phyloP scores from a whole-genome alignment of 2,888 invertebrate genomes.

The Argyresthia goedartella region DNA sequence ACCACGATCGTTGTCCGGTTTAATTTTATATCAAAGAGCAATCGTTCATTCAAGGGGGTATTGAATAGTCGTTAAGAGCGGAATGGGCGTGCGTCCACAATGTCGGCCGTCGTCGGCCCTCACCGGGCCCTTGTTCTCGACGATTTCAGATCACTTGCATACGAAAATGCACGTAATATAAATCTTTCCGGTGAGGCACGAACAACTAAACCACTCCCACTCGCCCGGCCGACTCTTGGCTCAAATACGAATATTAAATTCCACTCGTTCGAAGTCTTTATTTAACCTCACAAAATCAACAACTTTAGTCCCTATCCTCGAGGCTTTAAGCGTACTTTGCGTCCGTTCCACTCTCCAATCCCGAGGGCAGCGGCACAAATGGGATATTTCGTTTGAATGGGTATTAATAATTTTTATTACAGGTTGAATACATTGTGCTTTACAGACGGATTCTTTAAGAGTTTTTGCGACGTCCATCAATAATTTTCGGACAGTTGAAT shows the following conservation, averaged over 20 bases:
- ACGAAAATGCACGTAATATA: conserved; percentile 69
- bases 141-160: conserved; percentile 67
- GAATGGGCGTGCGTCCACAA: conserved; percentile 60
- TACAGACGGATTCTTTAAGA: conserved; percentile 36
- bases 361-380: conserved; percentile 22
- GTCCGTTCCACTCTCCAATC: conserved; percentile 12
- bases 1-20: conserved; percentile 46
- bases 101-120: conserved; percentile 27
- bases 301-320: conserved; percentile 50
- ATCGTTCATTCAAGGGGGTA: conserved; percentile 63
- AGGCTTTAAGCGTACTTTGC: conserved; percentile 37
- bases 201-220: conserved; percentile 66
- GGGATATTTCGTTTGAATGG: conserved; percentile 44
- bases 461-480: conserved; percentile 58
- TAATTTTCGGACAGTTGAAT: conserved; percentile 62
- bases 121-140: conserved; percentile 30
- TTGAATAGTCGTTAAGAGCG: conserved; percentile 65
- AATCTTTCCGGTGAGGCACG: conserved; percentile 69
- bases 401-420: conserved; percentile 66
- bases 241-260: conserved; percentile 68
- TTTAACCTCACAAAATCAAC: conserved; percentile 39
- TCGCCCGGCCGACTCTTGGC: conserved; percentile 41
- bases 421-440: conserved; percentile 56
- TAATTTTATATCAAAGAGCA: conserved; percentile 63
- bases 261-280: conserved; percentile 58